Evolutionary conservation across 2,888 invertebrate genomes (phyloP), one percentile per base, ranked within the genome.

Genomic region (Drosophila fulvimacula): DNA sequence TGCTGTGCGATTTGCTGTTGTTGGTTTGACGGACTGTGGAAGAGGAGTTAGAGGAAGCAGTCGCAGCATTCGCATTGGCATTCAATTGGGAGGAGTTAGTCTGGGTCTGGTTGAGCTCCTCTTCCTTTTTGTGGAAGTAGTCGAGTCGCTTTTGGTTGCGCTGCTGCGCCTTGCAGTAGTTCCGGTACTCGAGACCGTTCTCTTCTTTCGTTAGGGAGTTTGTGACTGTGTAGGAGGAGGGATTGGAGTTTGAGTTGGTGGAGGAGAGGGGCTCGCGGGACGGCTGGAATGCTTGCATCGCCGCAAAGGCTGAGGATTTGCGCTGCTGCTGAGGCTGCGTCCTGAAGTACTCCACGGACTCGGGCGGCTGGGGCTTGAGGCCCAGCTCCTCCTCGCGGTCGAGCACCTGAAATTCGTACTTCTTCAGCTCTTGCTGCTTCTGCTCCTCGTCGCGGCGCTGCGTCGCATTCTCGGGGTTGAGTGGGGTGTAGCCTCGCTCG

Each of bases 401-500:
- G 30, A 92, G 88, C 46, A 92, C 89, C 84, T 92, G 92, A 82
- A 91, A 91, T 82, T 91, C 91, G 66, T 73, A 69, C 46, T 89
- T 90, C 73, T 90, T 91, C 70, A 89, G 85, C 69, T 89, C 82
- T 64, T 82, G 81, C 27, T 82, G 84, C 52, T 88, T 88, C 36
- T 90, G 80, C 52, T 90, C 79, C 36, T 89, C 90, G n/a, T 92
- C 92, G 30, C 82, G 72, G 27, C 86, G 71, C 10, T 87, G 90
- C 13, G 81, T 91, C 10, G 91, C 93, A 82, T 94, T 93, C 90
- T 93, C 93, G 74, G 93, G 91, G 65, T 93, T 93, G 34, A 94
- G 89, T 30, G 95, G 94, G 63, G 94, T 94, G 79, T 94, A 95
- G 5, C 94, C 93, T 46, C 94, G 92, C 49, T 95, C 94, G 11